Base-by-base conservation (phyloP, 2,888 invertebrate genomes). In the Biston stratarius region DNA sequence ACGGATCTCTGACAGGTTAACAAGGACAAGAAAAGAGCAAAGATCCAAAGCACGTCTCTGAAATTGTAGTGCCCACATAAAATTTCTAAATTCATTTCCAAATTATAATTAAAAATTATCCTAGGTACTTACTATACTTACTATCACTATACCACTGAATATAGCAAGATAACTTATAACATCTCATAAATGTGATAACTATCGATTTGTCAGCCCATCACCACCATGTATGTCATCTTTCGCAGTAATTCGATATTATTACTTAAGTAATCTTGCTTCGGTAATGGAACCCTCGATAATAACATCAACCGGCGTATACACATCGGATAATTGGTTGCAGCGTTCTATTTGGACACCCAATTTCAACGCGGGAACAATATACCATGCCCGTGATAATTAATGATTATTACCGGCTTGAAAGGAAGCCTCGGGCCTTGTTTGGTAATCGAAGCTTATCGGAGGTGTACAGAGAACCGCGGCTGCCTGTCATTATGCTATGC, bases 241-340 rank as follows among this genome's bases (percentile, higher is more conserved):
- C 61, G 55, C 57, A 57, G 49, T 59, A 62, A 71, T 63, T 47
- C 55, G 59, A 69, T 66, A 57, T 64, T 59, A 65, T 53, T 52
- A 52, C 67, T 63, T 61, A 61, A 67, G 67, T 72, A 67, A 74
- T 70, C 67, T 67, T 58, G 55, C 63, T 63, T 5, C 61, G 60
- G 67, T 74, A 70, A 72, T 74, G 60, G 72, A 74, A 52, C 61
- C 69, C 64, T 6, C 66, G 48, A 69, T 72, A 69, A 69, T 70
- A 56, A 68, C 69, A 72, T 72, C 67, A 64, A 55, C 38, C 62
- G 52, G 64, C 56, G 69, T 61, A 71, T 64, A 72, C 69, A 70
- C 60, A 68, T 64, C 60, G 58, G 71, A 59, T 70, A 68, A 73
- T 73, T 74, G 73, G 69, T 64, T 74, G 71, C 70, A 74, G 45